Conservation (phyloP, 2,888 invertebrate genomes). For the Acholoe squamosa region DNA sequence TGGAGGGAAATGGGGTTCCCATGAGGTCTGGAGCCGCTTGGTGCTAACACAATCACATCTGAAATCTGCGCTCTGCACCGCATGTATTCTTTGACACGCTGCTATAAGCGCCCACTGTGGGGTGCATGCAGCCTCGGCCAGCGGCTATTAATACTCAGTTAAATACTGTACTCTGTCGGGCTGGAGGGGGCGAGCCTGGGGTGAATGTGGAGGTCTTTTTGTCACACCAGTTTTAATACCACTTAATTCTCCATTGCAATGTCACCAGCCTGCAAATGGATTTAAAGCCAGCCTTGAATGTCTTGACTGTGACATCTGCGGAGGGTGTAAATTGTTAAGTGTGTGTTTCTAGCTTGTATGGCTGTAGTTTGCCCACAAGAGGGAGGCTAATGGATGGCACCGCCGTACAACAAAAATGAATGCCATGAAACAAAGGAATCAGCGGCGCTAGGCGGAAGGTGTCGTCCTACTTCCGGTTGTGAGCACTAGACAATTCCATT, state of each 20-base stretch:
- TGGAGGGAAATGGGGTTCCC: constrained; percentile 46
- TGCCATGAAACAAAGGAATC: background rate
- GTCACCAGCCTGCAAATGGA: background rate
- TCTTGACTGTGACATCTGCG: no score
- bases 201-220: background rate
- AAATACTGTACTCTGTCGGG: no score
- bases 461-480: background rate
- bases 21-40: constrained; percentile 24
- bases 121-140: no score
- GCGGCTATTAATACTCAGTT: no score
- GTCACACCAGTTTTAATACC: background rate
- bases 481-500: background rate
- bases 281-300: background rate
- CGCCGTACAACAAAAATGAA: background rate
- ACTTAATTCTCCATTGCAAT: background rate
- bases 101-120: background rate
- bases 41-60: constrained; percentile 43
- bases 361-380: background rate
- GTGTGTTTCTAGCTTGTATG: background rate
- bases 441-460: background rate
- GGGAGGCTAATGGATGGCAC: constrained; percentile 18
- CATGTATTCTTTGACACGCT: background rate
- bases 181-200: no score
- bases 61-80: background rate
- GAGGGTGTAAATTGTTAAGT: background rate